Base-by-base conservation (phyloP, 1,140 invertebrate species). In the Macrostomum lignano region DNA sequence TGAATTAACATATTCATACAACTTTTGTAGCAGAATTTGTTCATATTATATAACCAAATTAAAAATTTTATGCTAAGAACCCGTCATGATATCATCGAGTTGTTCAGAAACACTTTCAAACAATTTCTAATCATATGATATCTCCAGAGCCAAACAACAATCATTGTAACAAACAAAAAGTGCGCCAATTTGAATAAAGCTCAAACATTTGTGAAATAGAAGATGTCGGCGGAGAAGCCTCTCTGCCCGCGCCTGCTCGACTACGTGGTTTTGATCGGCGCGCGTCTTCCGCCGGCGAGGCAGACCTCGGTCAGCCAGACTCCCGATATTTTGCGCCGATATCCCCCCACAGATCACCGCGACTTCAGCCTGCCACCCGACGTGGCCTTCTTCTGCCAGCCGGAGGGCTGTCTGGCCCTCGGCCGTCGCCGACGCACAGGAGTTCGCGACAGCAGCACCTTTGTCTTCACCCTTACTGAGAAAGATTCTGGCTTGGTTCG, bases 341-440 rank as follows among this genome's bases (percentile, higher is more conserved):
- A 94, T 60, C 88, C 88, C 0, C 65, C 78, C 5, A 77, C 86
- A 40, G 86, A 96, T 58, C 88, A 96, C 56, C 51, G 57, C 49
- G 91, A 98, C 58, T 98, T 98, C 59, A 73, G 77, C 1, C 60
- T 98, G 38, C 82, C 88, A 1, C 60, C 82, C 44, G 88, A 96
- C 59, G 86, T 98, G 67, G 82, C 93, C 5, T 91, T 86, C 50
- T 98, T 98, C 60, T 98, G 91, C 52, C 91, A 98, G 58, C 91
- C 91, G 0, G 91, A 98, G 62, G 88, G 88, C 30, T 94, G 86
- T 49, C 49, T 76, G 35, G 81, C 70, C 40, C 79, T 77, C 17
- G 75, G 74, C 2, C 70, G 74, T 47, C 66, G 74, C 39, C 28
- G 14, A 9, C 4, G 81, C 15, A 7, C 5, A 6, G 6, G 17